Evolutionary conservation across 1,140 invertebrate genomes (phyloP), one percentile per base, ranked within the genome.

Genomic region (Eriocheir sinensis): DNA sequence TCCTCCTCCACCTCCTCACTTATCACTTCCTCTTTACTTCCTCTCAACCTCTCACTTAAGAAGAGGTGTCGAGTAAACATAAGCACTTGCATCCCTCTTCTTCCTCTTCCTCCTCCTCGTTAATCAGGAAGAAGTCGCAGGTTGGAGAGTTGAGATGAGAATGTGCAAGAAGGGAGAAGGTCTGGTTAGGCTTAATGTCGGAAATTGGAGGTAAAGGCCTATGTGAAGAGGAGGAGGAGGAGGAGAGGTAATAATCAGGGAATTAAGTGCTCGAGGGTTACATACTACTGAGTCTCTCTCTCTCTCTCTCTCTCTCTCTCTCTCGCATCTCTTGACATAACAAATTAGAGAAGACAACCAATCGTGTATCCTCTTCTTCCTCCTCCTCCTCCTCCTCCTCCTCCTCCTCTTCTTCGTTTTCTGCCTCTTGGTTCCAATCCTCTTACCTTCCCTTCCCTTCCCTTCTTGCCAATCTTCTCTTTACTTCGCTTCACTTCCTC

Each of bases 291-390:
- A 72, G 60, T n/a, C 8, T 72, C n/a, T 12, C 21, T 53, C 6
- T 12, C 60, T 72, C 85, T 40, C 36, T 88, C 85, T 40, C 85
- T 88, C 32, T 88, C 85, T 40, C 85, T 88, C 32, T 88, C 85
- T 40, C 85, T 88, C 85, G 15, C 41, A 27, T 41, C 44, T 53
- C 38, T 53, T 34, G 12, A 27, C 36, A 44, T 15, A 44, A 41
- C 88, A 32, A 41, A 41, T 89, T 89, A 72, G 60, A 2, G 60
- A 72, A 72, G 60, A 72, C 60, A 21, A 72, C 12, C 60, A 15
- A 34, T 8, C 38, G 9, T 40, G 9, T 38, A 3, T 41, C 34
- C n/a, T 41, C 41, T n/a, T 89, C 86, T n/a, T 41, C n/a, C 21
- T 89, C 27, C 30, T 32, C 4, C 27, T 12, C 30, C 36, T 44